Conservation (phyloP, 2,113 vertebrate species). For the Spheniscus mendiculus region DNA sequence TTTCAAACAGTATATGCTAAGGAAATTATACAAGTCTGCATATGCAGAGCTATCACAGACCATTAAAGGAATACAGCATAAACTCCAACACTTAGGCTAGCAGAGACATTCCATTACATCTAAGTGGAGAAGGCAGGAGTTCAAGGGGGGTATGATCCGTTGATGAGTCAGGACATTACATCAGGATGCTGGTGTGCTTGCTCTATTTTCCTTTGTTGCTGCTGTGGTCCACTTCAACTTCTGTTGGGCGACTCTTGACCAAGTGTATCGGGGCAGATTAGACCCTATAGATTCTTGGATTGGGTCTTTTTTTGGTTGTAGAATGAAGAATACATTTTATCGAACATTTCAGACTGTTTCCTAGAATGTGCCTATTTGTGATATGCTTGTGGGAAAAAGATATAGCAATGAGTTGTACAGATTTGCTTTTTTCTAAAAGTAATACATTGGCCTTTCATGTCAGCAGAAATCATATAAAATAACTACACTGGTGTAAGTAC, state of each 20-base stretch:
- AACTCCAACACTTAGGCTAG: neutral
- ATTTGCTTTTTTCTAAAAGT: neutral
- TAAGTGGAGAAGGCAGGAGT: neutral
- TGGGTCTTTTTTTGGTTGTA: neutral
- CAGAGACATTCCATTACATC: fast-evolving
- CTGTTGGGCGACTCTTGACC: neutral
- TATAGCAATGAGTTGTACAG: neutral
- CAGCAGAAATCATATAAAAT: neutral
- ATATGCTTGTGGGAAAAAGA: neutral
- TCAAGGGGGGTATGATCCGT: neutral
- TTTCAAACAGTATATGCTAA: neutral
- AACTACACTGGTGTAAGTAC: neutral
- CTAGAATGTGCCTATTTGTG: neutral
- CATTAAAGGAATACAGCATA: fast-evolving
- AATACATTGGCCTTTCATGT: neutral
- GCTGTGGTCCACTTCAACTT: neutral
- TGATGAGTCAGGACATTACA: neutral
- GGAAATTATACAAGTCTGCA: neutral
- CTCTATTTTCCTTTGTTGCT: neutral
- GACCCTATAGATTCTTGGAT: neutral
- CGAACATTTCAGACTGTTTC: neutral
- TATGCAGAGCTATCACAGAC: neutral
- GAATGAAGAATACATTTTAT: neutral
- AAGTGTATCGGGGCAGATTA: neutral
- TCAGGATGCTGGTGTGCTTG: neutral